phyloP scores from a whole-genome alignment of 2,888 invertebrate genomes.

The Imbricaverruca yamaguchii region DNA sequence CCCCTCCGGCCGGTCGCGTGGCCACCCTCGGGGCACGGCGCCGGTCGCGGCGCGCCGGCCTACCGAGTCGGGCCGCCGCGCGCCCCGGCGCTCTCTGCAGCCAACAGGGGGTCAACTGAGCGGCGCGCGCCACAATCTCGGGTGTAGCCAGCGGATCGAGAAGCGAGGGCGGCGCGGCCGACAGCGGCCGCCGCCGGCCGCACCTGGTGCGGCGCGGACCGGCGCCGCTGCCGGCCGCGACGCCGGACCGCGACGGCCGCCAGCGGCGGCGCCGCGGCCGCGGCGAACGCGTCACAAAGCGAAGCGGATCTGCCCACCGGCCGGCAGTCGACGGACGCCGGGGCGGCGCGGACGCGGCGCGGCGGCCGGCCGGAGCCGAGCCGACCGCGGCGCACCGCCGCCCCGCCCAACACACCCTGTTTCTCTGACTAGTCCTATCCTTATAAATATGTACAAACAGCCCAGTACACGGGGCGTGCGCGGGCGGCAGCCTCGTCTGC shows the following conservation, averaged over 20 bases:
- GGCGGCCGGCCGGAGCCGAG: background rate
- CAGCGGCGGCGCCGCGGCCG: background rate
- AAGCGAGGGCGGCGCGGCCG: background rate
- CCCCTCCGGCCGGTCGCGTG: background rate
- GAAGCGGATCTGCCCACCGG: conserved; percentile 1
- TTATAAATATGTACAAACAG: conserved; percentile 19
- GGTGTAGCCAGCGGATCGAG: background rate
- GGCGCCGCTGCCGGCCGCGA: background rate
- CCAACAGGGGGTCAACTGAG: background rate
- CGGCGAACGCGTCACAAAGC: conserved; percentile 4
- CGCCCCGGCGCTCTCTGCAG: background rate
- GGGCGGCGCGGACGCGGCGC: background rate
- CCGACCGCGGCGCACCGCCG: background rate
- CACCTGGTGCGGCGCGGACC: background rate
- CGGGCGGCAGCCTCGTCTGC: background rate
- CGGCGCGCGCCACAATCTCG: background rate
- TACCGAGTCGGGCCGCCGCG: background rate
- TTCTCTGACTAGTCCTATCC: conserved; percentile 18
- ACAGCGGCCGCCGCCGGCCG: background rate
- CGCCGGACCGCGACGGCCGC: background rate
- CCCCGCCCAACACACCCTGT: background rate
- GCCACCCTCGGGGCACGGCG: background rate
- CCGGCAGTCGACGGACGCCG: background rate
- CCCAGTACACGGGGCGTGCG: background rate
- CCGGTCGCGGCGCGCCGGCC: background rate